Base-by-base conservation (phyloP, 2,797 vertebrate genomes). In the Siniperca obscura region DNA sequence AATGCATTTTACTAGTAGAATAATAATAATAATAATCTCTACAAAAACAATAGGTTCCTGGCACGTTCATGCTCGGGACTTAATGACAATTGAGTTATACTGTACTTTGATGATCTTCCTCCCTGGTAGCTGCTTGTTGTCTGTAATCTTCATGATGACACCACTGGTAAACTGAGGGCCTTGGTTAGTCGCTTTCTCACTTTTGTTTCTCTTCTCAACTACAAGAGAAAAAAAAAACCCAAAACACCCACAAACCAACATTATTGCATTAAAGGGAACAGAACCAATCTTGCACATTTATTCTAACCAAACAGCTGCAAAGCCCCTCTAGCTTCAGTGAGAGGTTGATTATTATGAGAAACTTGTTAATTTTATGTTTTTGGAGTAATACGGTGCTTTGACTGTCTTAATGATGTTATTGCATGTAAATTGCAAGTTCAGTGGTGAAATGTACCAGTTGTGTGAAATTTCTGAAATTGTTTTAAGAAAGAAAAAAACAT, bases 121-220 rank as follows among this genome's bases (percentile, higher is more conserved):
- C 90, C 92, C 95, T 22, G 97, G 97, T 40, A 99, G 93, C 34
- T 97, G 95, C 69, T 98, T 97, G 1, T 62, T 87, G 91, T 97
- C 96, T 65, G 96, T 91, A 70, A 99, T 97, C 96, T 99, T 99
- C 91, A 99, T 82, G 85, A 99, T 99, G 90, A 99, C 97, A 22
- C 98, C 98, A 8, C 95, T 96, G 81, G 95, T 93, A 72, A 98
- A 99, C 93, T 96, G 96, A 16, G 98, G 98, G 9, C 98, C 97
- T 42, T 91, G 89, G 30, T 94, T 89, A 7, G 65, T 86, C 12
- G 79, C 90, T 78, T 96, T 98, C 79, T 95, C 95, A 21, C 76
- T 85, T 75, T 78, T 89, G 48, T 90, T 87, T 80, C 55, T 57
- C 59, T 86, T 30, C 12, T 84, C 79, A 21, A 42, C 62, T 87